Evolutionary conservation across 2,888 invertebrate species (phyloP).

Genomic region (Morpho deidamia): DNA sequence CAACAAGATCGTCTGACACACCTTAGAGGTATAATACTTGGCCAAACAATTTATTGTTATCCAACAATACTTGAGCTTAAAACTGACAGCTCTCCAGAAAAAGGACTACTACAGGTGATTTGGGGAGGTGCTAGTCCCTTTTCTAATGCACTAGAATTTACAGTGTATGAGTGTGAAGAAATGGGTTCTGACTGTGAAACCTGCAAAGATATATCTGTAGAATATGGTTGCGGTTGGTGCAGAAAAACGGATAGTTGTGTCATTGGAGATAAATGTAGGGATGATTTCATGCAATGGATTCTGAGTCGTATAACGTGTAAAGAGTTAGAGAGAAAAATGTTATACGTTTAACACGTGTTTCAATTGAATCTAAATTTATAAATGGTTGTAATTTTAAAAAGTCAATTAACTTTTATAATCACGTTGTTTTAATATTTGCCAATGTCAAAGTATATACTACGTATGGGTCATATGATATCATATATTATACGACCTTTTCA

Average conservation of each 20-base stretch:
- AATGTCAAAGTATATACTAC: background rate
- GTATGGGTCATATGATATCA: too few relatives aligned
- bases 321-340: conserved; percentile 26
- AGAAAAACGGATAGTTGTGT: conserved; percentile 21
- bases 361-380: too few relatives aligned
- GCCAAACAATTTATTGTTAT: conserved; percentile 35
- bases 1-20: conserved; percentile 29
- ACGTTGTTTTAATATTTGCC: background rate
- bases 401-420: too few relatives aligned
- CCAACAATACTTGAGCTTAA: conserved; percentile 27
- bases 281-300: conserved; percentile 30
- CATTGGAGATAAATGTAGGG: conserved; percentile 26
- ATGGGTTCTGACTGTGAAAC: conserved; percentile 24
- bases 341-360: conserved; percentile 15
- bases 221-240: conserved; percentile 30
- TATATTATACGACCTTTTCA: too few relatives aligned
- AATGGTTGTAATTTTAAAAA: too few relatives aligned
- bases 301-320: conserved; percentile 28
- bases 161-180: conserved; percentile 36
- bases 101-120: conserved; percentile 30
- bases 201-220: conserved; percentile 19
- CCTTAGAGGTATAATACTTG: conserved; percentile 35
- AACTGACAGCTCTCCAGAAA: conserved; percentile 20
- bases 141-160: conserved; percentile 36
- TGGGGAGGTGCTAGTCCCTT: conserved; percentile 37